Percentiles rank a stretch among this genome's conserved stretches.
Evolutionary conservation across 2,888 invertebrate genomes (phyloP).

Genomic region (Chaetoderma sp.): DNA sequence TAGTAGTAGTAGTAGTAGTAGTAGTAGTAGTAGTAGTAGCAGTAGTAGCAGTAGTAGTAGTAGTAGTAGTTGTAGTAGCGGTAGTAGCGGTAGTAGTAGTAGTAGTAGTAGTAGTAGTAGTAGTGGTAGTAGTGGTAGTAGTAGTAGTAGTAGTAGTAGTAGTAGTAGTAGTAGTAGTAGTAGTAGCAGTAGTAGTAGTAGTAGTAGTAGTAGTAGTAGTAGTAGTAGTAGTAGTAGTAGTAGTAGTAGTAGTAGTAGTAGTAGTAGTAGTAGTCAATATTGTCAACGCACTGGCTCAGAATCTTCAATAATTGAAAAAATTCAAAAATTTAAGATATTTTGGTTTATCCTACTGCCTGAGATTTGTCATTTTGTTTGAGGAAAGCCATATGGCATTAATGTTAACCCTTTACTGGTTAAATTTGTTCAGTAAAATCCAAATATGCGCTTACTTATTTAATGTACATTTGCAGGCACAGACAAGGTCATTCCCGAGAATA

Average conservation of each 20-base stretch:
- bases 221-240: constrained; percentile 15
- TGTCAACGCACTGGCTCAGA: too few species aligned
- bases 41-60: constrained; percentile 7
- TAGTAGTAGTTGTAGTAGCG: constrained; percentile 12
- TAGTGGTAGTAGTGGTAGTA: constrained; percentile 12
- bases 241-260: constrained; percentile 9
- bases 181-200: constrained; percentile 15
- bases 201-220: constrained; percentile 17
- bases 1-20: constrained; percentile 26
- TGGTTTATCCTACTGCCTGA: too few species aligned
- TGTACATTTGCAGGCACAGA: too few species aligned
- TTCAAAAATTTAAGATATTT: too few species aligned
- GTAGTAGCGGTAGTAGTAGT: constrained; percentile 9
- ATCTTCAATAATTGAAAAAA: too few species aligned
- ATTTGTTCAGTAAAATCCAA: too few species aligned
- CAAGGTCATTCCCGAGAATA: too few species aligned
- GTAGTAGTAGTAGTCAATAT: constrained; percentile 12
- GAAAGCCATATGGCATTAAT: too few species aligned
- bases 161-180: constrained; percentile 17
- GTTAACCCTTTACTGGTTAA: too few species aligned
- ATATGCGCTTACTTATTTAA: too few species aligned
- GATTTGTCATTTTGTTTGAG: too few species aligned
- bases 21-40: constrained; percentile 27
- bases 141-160: constrained; percentile 17
- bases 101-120: constrained; percentile 11